Evolutionary conservation across 2,888 invertebrate genomes (phyloP), one percentile per base, ranked within the genome.

Genomic region (Venusia cambrica): DNA sequence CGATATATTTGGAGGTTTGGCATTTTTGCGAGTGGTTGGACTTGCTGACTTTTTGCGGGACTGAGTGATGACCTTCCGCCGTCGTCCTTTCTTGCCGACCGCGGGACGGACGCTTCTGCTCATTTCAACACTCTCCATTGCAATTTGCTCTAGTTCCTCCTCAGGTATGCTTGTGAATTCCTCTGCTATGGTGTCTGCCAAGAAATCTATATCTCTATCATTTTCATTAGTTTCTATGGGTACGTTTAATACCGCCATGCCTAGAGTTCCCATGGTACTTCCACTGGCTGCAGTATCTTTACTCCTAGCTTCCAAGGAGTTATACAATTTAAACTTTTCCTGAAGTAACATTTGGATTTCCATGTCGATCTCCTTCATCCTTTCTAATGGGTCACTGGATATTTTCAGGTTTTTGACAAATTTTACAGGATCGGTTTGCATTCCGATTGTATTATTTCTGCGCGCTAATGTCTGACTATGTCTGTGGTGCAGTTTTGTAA

Each of bases 301-400:
- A 24, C 7, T 36, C 43, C 71, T 83, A 25, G 65, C 72, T 51
- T 88, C 85, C 36, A 90, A 53, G 39, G 87, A 81, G 51, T 79
- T 84, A 48, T 90, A 90, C 4, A 90, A 56, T 48, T 85, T 81
- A 57, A 90, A 87, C 54, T 90, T 90, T 55, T 90, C 90, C 54
- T 88, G 85, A 45, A 89, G 63, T 24, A 90, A 61, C 17, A 76
- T 76, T 48, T 90, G 89, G 50, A 90, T 89, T 56, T 89, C 88
- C 39, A 88, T 59, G 51, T 91, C 90, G 35, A 90, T 90, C 57
- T 90, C 87, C 47, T 89, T 88, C 89, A 91, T 90, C 60, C 89
- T 80, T 29, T 88, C 83, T 52, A 89, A 75, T 4, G 88, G 63
- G 29, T 79, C 79, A 30, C 58, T 68, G 7, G 73, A 51, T 40